Evolutionary conservation across 2,888 invertebrate species (phyloP).

Genomic region (Coecobrya sp.): DNA sequence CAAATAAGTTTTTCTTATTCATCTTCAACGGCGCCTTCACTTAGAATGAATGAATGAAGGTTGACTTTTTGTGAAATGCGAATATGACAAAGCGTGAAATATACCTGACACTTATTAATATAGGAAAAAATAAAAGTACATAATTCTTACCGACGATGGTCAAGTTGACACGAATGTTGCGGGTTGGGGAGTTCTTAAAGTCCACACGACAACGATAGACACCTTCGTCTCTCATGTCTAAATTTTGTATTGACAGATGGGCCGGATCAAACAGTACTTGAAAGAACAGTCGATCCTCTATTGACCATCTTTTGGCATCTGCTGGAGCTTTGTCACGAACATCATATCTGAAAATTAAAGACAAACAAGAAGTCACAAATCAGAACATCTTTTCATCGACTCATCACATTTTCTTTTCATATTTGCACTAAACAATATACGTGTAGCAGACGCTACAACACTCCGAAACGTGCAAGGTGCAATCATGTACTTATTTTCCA

Average conservation of each 20-base stretch:
- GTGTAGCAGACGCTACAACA: too few relatives aligned
- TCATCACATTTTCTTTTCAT: not conserved
- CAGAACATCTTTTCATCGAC: not conserved
- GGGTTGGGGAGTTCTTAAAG: slow-evolving; percentile 95
- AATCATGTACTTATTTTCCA: too few relatives aligned
- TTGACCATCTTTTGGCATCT: slow-evolving; percentile 86
- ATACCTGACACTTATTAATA: too few relatives aligned
- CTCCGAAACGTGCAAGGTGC: too few relatives aligned
- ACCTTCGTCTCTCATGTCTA: slow-evolving; percentile 88
- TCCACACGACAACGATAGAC: slow-evolving; percentile 96
- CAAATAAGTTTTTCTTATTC: too few relatives aligned
- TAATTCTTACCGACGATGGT: slow-evolving; percentile 94
- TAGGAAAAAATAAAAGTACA: too few relatives aligned
- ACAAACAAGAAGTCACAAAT: slow-evolving; percentile 26
- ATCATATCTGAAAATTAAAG: slow-evolving; percentile 84
- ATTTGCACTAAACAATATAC: too few relatives aligned
- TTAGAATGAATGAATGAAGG: too few relatives aligned
- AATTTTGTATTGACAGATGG: slow-evolving; percentile 85
- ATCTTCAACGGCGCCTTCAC: too few relatives aligned
- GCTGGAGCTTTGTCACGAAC: slow-evolving; percentile 85
- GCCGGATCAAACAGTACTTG: slow-evolving; percentile 86
- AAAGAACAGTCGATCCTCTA: slow-evolving; percentile 86
- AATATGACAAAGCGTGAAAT: too few relatives aligned
- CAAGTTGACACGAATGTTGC: slow-evolving; percentile 95
- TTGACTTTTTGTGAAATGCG: too few relatives aligned